A percentile compares a stretch with the other conserved stretches of the same genome.
Evolutionary conservation across 2,888 invertebrate genomes (phyloP).

Genomic region (Conops quadrifasciatus): DNA sequence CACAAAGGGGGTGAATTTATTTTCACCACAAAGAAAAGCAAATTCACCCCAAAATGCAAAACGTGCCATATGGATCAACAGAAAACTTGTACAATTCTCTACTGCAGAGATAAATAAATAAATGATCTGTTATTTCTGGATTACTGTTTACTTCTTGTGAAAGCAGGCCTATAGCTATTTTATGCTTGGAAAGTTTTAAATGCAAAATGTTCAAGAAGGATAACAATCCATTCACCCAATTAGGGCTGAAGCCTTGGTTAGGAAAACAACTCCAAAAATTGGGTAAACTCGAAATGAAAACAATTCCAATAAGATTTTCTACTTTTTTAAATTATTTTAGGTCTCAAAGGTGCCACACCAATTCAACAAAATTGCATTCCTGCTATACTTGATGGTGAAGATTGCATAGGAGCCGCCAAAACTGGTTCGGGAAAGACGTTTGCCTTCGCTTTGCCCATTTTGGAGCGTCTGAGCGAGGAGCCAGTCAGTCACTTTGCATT

Average conservation of each 20-base stretch:
- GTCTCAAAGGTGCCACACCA: constrained; percentile 79
- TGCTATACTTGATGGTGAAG: constrained; percentile 77
- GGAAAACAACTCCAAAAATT: constrained; percentile 75
- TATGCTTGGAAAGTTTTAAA: too few relatives aligned
- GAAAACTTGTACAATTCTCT: too few relatives aligned
- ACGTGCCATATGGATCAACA: too few relatives aligned
- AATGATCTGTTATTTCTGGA: too few relatives aligned
- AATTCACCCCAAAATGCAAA: too few relatives aligned
- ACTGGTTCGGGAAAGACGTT: constrained; percentile 99
- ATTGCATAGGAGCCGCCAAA: constrained; percentile 96
- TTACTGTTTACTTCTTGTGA: too few relatives aligned
- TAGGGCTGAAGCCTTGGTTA: constrained; percentile 78
- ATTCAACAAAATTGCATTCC: constrained; percentile 86
- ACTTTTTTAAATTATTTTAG: constrained; percentile 64
- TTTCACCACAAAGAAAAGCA: too few relatives aligned
- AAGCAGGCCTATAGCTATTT: neutral
- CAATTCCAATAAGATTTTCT: neutral
- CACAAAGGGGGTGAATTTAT: too few relatives aligned
- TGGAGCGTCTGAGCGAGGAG: constrained; percentile 91
- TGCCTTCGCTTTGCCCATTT: constrained; percentile 94
- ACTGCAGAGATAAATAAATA: too few relatives aligned
- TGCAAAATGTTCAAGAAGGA: constrained; percentile 57
- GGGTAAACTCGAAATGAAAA: constrained; percentile 66
- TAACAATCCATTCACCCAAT: constrained; percentile 68
- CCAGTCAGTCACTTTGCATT: constrained; percentile 96